Evolutionary conservation across 1,140 invertebrate species (phyloP), one percentile per base, ranked within the genome.

Genomic region (Saccostrea glomerata): DNA sequence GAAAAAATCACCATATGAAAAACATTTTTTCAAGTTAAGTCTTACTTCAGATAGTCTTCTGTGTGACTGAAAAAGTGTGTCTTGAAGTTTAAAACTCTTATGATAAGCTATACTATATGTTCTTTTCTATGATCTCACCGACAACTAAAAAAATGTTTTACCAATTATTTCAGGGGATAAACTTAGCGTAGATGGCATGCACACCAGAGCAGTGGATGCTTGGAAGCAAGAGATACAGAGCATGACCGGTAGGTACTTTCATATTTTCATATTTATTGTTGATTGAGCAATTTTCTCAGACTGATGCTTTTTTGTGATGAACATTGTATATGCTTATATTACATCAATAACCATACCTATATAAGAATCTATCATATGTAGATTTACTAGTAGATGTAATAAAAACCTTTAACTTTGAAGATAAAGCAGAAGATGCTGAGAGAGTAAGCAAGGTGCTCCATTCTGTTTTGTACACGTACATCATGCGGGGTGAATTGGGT

Each of bases 381-480:
- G 5, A 47, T 47, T 47, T 47, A 47, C 47, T 47, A 2, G 2
- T 47, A 70, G 7, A 13, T 70, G 20, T 7, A 15, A 60, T 23
- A 85, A 17, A 15, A 30, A 4, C 70, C 17, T 70, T 6, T 23
- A 82, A 40, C 1, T 55, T 86, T 85, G 25, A 13, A 89, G 89
- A 84, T 25, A 40, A 86, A 56, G 84, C 84, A 40, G 84, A 88
- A 23, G 86, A 89, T 86, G 60, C 63, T 20, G 84, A 90, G 56
- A 89, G 90, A 86, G 91, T 92, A 40, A 90, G 89, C 47, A 87
- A 85, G 54, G 86, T 93, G 66, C 87, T 93, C 11, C 94, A 94
- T 82, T 92, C 94, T n/a, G 91, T 94, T 7, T 91, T 95, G 36
- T 95, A 94, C 90, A 93, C 94, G 0, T 93, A 92, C 86, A 89